Base-by-base conservation (phyloP, 2,797 vertebrate genomes). In the Lindbergichthys nudifrons region DNA sequence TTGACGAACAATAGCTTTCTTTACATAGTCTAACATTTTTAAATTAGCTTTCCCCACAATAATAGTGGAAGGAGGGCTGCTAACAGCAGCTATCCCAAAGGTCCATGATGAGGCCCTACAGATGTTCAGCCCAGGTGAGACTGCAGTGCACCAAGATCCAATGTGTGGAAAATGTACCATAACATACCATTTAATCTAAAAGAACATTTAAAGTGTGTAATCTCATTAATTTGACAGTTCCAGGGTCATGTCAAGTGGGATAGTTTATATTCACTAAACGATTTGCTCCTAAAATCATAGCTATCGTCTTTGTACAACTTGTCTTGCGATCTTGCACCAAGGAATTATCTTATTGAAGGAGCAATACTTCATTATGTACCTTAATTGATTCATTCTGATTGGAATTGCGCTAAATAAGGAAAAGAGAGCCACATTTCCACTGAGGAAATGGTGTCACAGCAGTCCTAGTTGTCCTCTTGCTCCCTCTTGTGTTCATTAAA, bases 401-500 rank as follows among this genome's bases (percentile, higher is more conserved):
- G 30, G 10, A 19, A n/a, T 2, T 0, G 26, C n/a, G 12, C 1
- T 10, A 2, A 9, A n/a, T 23, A 10, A 4, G 3, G 19, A 26
- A 26, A 26, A 26, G 15, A 52, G n/a, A 54, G 32, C 64, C 21
- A 10, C 4, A 30, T 4, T 4, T 23, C 12, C 14, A 5, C 6
- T 10, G 46, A 30, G 36, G 14, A 41, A 46, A 18, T 42, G 14
- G 14, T 4, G 9, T 63, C 21, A 43, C 16, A 41, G 65, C 21
- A 21, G 18, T 67, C 50, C 51, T 18, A 65, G 46, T 52, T 58
- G 70, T 81, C 65, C 83, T 82, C 70, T 87, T 77, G 73, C 88
- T 65, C 89, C 90, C 88, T 84, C 90, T 89, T 73, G 85, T 88
- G 90, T 65, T 50, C 21, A 11, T 43, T 4, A 15, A 50, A 52